A percentile compares a stretch with the other conserved stretches of the same genome.
phyloP scores from a whole-genome alignment of 2,113 vertebrate genomes.

The Trematocara stigmaticum region DNA sequence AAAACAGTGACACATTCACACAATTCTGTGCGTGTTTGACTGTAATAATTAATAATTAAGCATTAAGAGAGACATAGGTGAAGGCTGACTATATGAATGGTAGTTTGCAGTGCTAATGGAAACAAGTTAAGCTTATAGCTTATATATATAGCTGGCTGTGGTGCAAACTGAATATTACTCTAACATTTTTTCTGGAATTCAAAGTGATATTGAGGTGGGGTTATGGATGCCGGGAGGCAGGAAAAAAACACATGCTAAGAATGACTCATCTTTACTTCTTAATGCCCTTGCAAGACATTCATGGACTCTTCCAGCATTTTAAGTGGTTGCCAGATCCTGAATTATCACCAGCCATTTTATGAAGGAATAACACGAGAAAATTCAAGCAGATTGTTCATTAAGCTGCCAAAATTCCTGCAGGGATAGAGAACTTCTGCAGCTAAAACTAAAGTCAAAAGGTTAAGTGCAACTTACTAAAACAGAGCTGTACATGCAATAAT shows the following conservation, averaged over 20 bases:
- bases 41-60: conserved; percentile 22
- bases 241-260: neutral
- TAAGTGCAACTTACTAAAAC: neutral
- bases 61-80: neutral
- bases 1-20: neutral
- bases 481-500: neutral
- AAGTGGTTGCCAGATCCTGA: neutral
- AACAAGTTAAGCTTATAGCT: neutral
- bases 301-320: neutral
- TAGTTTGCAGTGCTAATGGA: neutral
- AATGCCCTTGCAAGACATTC: neutral
- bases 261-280: neutral
- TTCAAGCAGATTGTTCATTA: neutral
- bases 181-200: neutral
- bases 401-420: neutral
- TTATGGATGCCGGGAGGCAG: neutral
- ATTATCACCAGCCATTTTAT: neutral
- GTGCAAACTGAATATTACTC: neutral
- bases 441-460: neutral
- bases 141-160: neutral
- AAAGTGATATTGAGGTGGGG: neutral
- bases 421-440: neutral
- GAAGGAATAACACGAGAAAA: neutral
- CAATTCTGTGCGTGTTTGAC: neutral
- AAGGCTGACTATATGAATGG: neutral